Evolutionary conservation across 2,888 invertebrate species (phyloP).

Genomic region (Heteromyza rotundicornis): DNA sequence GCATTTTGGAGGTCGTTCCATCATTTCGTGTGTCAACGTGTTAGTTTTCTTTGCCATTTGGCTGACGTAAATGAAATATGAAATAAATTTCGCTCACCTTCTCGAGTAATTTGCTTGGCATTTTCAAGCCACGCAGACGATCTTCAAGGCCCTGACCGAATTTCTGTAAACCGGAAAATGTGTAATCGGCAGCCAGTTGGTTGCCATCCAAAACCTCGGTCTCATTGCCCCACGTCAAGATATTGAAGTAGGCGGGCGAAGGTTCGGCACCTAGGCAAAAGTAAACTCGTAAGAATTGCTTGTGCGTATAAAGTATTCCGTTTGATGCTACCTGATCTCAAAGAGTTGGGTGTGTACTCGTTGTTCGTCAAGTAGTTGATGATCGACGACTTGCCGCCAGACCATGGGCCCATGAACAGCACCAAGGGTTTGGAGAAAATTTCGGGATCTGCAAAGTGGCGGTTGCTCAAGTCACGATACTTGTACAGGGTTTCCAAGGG

Average conservation of each 20-base stretch:
- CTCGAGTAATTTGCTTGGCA: constrained; percentile 84
- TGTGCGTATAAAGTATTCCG: neutral
- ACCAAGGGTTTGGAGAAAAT: constrained; percentile 93
- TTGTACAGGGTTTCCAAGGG: constrained; percentile 90
- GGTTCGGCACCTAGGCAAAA: constrained; percentile 91
- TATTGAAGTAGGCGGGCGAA: constrained; percentile 90
- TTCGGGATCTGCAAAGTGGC: constrained; percentile 92
- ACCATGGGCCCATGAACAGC: constrained; percentile 95
- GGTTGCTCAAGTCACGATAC: constrained; percentile 88
- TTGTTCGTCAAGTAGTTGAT: constrained; percentile 90
- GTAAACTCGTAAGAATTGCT: neutral
- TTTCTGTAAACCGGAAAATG: constrained; percentile 91
- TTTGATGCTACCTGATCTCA: constrained; percentile 77
- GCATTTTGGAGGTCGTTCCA: constrained; percentile 18
- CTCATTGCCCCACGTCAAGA: constrained; percentile 86
- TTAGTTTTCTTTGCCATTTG: neutral
- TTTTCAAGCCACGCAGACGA: constrained; percentile 79
- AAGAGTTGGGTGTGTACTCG: constrained; percentile 81
- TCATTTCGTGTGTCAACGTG: constrained; percentile 3
- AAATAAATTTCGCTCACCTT: constrained; percentile 68
- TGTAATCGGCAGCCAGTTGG: constrained; percentile 93
- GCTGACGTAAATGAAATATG: neutral
- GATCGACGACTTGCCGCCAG: constrained; percentile 93
- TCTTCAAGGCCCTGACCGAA: constrained; percentile 94
- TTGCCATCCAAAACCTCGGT: constrained; percentile 89